Evolutionary conservation across 2,888 invertebrate genomes (phyloP).

Genomic region (Cosmopolites sordidus): DNA sequence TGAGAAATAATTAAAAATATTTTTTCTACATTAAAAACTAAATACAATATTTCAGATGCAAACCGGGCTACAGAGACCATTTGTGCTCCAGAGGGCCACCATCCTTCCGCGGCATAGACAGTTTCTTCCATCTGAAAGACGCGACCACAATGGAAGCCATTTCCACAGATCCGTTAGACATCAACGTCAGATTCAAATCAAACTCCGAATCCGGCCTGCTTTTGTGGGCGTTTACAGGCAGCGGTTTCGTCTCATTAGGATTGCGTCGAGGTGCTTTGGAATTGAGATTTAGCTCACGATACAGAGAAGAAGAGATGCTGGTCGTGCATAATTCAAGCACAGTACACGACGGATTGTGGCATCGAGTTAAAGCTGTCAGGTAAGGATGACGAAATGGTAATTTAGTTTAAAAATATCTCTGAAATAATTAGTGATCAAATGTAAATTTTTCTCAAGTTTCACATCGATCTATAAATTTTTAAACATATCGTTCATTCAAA

Average conservation of each 20-base stretch:
- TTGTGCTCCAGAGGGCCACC: slow-evolving; percentile 59
- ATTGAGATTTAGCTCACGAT: slow-evolving; percentile 79
- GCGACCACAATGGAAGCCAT: slow-evolving; percentile 81
- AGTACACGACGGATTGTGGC: slow-evolving; percentile 88
- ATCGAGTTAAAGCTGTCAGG: slow-evolving; percentile 71
- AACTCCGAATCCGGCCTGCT: slow-evolving; percentile 68
- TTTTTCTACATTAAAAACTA: no score
- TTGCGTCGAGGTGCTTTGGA: slow-evolving; percentile 73
- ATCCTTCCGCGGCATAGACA: slow-evolving; percentile 77
- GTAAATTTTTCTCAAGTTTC: neutral
- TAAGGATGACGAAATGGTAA: slow-evolving; percentile 39
- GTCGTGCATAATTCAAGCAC: slow-evolving; percentile 80
- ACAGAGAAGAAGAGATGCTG: slow-evolving; percentile 77
- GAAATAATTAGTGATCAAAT: no score
- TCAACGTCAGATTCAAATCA: slow-evolving; percentile 82
- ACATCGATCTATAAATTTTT: neutral
- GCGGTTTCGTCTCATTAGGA: slow-evolving; percentile 81
- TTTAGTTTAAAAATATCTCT: no score
- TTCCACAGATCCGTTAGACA: slow-evolving; percentile 78
- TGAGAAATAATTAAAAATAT: no score
- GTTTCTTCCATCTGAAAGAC: slow-evolving; percentile 84
- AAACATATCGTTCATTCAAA: no score
- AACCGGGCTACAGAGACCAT: slow-evolving; percentile 52
- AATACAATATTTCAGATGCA: slow-evolving; percentile 57
- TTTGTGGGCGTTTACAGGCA: slow-evolving; percentile 71